These are phyloP conservation scores for Ricordea florida DNA, from an alignment of 92 coral and sea anemone genomes.

Conservation along the genomic window DNA sequence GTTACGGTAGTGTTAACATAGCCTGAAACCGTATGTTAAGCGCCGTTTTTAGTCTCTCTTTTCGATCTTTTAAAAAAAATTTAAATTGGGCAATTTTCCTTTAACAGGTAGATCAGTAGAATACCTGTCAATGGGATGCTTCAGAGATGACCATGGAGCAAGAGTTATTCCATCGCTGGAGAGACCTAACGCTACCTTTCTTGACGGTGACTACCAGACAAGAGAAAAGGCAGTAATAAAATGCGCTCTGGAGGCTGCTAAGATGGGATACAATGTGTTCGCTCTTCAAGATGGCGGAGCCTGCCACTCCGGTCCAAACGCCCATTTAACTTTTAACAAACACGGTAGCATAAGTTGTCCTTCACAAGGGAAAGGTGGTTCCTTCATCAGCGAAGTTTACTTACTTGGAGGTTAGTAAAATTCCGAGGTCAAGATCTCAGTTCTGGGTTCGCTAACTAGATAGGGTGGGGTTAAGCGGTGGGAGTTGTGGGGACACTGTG, in stretches of 20 bases:
- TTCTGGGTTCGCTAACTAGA: too few relatives aligned
- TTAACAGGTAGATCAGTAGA: constrained; percentile 11
- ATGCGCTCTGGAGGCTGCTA: constrained; percentile 20
- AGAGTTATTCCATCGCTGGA: background rate
- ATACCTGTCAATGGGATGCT: constrained; percentile 5
- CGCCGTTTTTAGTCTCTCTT: too few relatives aligned
- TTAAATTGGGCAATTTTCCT: too few relatives aligned
- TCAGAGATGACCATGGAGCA: background rate
- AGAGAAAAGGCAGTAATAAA: constrained; percentile 9
- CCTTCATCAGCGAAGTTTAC: background rate
- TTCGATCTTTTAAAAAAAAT: too few relatives aligned
- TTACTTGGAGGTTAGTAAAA: background rate
- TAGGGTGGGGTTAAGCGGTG: too few relatives aligned
- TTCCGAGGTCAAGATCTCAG: too few relatives aligned
- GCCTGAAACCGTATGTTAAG: too few relatives aligned
- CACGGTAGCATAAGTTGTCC: background rate
- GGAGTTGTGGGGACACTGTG: too few relatives aligned
- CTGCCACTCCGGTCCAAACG: background rate
- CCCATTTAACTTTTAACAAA: background rate
- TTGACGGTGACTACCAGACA: background rate
- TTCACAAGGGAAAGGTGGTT: background rate
- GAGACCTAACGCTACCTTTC: background rate
- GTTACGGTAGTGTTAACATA: too few relatives aligned
- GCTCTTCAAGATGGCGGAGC: constrained; percentile 15
- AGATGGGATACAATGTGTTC: background rate